Base-by-base conservation (phyloP, 2,888 invertebrate species). In the Napeogenes sylphis region DNA sequence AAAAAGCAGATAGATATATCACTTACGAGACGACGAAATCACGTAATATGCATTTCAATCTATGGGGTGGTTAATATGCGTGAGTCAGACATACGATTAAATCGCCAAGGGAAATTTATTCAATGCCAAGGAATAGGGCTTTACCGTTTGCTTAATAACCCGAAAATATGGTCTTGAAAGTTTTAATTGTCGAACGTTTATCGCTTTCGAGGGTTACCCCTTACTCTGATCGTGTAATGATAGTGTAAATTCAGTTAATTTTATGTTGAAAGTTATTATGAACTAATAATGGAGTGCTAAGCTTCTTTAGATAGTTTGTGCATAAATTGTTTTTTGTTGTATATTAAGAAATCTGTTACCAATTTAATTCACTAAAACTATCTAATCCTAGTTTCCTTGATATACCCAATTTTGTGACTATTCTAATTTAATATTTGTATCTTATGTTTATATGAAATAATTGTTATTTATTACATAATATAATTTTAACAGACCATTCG, bases 1-100 rank as follows among this genome's bases (percentile, higher is more conserved):
- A 21, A 21, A 21, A 21, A 21, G 21, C 21, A 21, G 21, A 21
- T 21, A 33, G 71, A 75, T 75, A 77, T 73, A 76, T 77, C 81
- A 75, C 79, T 81, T 77, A 75, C 30, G 51, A 51, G 21, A 51
- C 71, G 71, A 79, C 82, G 81, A 83, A 80, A 81, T 80, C 73
- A 73, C 71, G 75, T 85, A 87, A 85, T 85, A 82, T 78, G 74
- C 75, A 80, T 84, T 85, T 85, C 82, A 87, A 87, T 70, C 71
- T 70, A 71, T 70, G 65, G 74, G 74, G 76, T 75, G 73, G 68
- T 71, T 76, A 77, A 75, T 76, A 76, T 77, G 74, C 77, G 76
- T 82, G 81, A 83, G 78, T 80, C 71, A 75, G 74, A 70, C 71
- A 70, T 74, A 59, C 68, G 75, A 80, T 80, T 75, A 77, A 83